A percentile compares a stretch with the other conserved stretches of the same genome.
These are phyloP conservation scores for Limnodromus scolopaceus DNA, from an alignment of 2,797 vertebrate species.

Conservation along the genomic window DNA sequence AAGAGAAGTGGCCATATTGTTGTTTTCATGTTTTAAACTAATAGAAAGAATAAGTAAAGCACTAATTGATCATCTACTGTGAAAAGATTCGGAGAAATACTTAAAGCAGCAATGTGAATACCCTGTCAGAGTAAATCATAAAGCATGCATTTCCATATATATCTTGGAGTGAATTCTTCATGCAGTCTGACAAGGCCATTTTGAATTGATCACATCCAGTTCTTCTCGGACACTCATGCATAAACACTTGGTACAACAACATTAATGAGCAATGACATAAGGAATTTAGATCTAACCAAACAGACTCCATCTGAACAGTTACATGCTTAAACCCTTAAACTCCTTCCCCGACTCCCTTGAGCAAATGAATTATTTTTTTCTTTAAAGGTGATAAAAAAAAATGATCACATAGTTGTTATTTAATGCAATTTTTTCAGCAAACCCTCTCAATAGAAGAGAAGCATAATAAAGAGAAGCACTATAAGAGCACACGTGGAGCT, in stretches of 20 bases:
- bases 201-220: constrained; percentile 48
- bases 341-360: neutral
- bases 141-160: neutral
- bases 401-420: neutral
- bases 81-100: constrained; percentile 20
- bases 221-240: constrained; percentile 66
- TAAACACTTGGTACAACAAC: constrained; percentile 63
- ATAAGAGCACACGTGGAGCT: neutral
- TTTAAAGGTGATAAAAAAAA: neutral
- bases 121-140: constrained; percentile 61
- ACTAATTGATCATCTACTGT: constrained; percentile 10
- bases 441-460: neutral
- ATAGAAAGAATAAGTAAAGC: neutral
- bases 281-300: constrained; percentile 69
- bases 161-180: constrained; percentile 30
- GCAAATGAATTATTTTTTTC: neutral
- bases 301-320: constrained; percentile 5
- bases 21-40: constrained; percentile 1
- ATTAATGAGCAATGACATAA: constrained; percentile 60
- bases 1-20: neutral
- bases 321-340: neutral
- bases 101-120: constrained; percentile 44
- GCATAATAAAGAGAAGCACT: neutral
- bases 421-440: neutral
- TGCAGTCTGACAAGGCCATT: constrained; percentile 52